phyloP scores from a whole-genome alignment of 2,888 invertebrate genomes.

The Exocentrus adspersus region DNA sequence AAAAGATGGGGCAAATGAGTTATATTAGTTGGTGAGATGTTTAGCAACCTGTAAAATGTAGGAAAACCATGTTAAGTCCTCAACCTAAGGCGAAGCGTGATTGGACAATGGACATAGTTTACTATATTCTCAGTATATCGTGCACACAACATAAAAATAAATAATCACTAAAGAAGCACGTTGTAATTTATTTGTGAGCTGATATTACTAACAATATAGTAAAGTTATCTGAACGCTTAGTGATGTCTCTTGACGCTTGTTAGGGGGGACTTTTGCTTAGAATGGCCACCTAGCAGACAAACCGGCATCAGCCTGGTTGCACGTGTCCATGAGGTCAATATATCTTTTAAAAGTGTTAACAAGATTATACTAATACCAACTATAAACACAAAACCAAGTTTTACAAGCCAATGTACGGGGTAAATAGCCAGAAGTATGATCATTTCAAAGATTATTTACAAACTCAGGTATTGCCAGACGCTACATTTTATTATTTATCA shows the following conservation, averaged over 20 bases:
- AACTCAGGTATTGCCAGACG: too few species aligned
- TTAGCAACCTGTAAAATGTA: slow-evolving; percentile 40
- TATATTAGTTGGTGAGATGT: slow-evolving; percentile 16
- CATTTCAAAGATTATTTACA: too few species aligned
- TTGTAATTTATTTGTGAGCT: not conserved
- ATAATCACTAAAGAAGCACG: not conserved
- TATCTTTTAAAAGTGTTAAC: slow-evolving; percentile 23
- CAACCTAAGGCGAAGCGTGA: slow-evolving; percentile 58
- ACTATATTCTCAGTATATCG: slow-evolving; percentile 1
- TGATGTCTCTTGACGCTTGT: slow-evolving; percentile 46
- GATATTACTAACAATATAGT: not conserved
- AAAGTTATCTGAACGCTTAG: slow-evolving; percentile 13
- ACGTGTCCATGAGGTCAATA: too few species aligned
- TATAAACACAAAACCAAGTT: slow-evolving; percentile 29
- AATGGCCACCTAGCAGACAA: slow-evolving; percentile 57
- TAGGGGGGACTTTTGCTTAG: slow-evolving; percentile 53
- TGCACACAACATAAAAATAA: not conserved
- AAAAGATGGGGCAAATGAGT: not conserved
- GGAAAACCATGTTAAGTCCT: slow-evolving; percentile 47
- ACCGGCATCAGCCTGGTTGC: slow-evolving; percentile 58
- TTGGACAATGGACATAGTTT: slow-evolving; percentile 18
- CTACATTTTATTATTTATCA: too few species aligned
- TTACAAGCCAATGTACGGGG: not conserved
- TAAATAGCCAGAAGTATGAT: not conserved
- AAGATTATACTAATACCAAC: not conserved